Evolutionary conservation across 2,113 vertebrate species (phyloP), one percentile per base, ranked within the genome.

Genomic region (Prunella fulvescens): DNA sequence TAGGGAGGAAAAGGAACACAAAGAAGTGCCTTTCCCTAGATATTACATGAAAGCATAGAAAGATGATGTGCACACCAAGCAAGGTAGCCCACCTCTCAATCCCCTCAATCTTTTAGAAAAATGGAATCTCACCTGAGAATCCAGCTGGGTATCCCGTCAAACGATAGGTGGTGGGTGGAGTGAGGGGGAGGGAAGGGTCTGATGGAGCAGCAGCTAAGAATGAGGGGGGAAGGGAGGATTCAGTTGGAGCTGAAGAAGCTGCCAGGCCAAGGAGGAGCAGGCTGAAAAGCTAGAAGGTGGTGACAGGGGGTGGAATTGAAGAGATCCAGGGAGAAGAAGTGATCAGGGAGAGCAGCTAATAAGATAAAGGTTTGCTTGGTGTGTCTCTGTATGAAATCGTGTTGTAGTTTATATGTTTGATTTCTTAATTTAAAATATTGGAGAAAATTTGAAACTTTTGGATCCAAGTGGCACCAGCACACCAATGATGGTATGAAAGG

Each of bases 121-220:
- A 92, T 86, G 93, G 96, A 94, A 90, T 92, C 97, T 97, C 96
- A 97, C 95, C 92, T 97, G 93, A 97, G 85, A 96, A 96, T 97
- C 94, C 94, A 95, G 96, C 82, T 84, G 87, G 40, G 66, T 91
- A 93, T 97, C 93, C 89, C 60, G 19, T 93, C 96, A 96, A 97
- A 76, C 74, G 35, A 82, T 78, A 97, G 66, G 82, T 89, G 87
- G 83, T 91, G 86, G 83, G 89, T 87, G 73, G 53, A 93, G 65
- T 87, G 71, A 85, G 96, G 91, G 93, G 95, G 31, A 92, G 90
- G 94, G 86, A 95, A 97, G 70, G 93, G 86, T 94, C 96, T 93
- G 92, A 97, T 92, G 94, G 92, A 97, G 61, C 93, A 96, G 92
- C 87, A 96, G 87, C 86, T 96, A 97, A 97, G 94, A 95, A 93